A percentile compares a stretch with the other conserved stretches of the same genome.
phyloP scores from a whole-genome alignment of 2,797 vertebrate species.

The Scomberomorus guttatus region DNA sequence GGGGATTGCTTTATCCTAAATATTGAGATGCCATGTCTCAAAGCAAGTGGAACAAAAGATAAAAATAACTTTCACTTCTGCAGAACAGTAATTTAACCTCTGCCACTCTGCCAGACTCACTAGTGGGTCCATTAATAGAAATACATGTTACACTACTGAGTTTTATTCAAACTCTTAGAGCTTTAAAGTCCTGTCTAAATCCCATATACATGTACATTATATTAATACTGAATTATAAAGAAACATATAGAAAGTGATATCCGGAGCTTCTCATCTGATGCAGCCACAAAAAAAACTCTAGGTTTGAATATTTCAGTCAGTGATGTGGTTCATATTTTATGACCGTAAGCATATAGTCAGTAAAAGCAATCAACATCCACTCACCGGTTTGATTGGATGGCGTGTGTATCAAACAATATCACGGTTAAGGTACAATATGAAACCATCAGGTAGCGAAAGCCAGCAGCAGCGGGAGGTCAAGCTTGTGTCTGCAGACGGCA shows the following conservation, averaged over 20 bases:
- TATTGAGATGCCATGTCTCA: conserved; percentile 22
- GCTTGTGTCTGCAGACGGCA: conserved; percentile 27
- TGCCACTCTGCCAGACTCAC: conserved; percentile 4
- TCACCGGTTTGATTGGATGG: conserved; percentile 28
- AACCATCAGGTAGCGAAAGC: conserved; percentile 33
- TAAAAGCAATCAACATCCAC: conserved; percentile 47
- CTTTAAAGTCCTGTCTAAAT: too few species aligned
- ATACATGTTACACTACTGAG: not conserved
- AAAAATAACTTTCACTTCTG: conserved; percentile 35
- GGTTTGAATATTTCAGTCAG: conserved; percentile 22
- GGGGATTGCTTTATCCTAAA: not conserved
- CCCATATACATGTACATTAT: too few species aligned
- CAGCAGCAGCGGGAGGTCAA: conserved; percentile 32
- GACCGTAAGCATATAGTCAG: not conserved
- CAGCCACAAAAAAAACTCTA: not conserved
- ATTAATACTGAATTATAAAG: not conserved
- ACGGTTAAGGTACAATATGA: conserved; percentile 61
- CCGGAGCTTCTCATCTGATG: not conserved
- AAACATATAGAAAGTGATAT: not conserved
- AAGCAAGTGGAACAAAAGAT: not conserved
- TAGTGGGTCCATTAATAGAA: conserved; percentile 25
- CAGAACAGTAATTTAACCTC: conserved; percentile 20
- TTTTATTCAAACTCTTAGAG: conserved; percentile 9
- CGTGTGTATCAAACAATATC: conserved; percentile 12
- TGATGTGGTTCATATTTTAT: conserved; percentile 35